Conservation (phyloP, 2,888 invertebrate species). For the Eumacrocentrus americanus region DNA sequence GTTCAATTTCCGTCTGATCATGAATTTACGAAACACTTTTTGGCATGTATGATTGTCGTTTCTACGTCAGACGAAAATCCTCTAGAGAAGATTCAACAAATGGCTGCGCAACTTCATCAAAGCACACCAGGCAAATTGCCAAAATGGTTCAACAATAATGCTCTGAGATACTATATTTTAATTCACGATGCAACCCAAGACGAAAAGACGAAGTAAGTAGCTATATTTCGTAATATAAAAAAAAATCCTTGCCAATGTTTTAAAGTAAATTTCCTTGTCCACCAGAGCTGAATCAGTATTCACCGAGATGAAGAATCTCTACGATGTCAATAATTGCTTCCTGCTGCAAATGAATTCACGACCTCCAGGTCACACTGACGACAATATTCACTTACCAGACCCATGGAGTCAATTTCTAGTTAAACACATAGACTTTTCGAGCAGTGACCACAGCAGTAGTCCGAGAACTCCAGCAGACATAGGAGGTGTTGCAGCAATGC, state of each 20-base stretch:
- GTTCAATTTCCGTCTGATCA: slow-evolving; percentile 91
- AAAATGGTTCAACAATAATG: slow-evolving; percentile 81
- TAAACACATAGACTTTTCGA: slow-evolving; percentile 60
- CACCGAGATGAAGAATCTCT: slow-evolving; percentile 84
- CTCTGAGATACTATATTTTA: slow-evolving; percentile 87
- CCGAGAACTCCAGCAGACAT: slow-evolving; percentile 67
- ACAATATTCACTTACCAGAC: slow-evolving; percentile 72
- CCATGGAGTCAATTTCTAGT: slow-evolving; percentile 84
- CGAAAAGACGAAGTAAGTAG: slow-evolving; percentile 75
- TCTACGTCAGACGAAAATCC: slow-evolving; percentile 78
- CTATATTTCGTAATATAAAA: slow-evolving; percentile 37
- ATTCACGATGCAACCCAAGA: slow-evolving; percentile 81
- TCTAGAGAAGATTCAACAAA: slow-evolving; percentile 78
- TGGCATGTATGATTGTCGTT: slow-evolving; percentile 81
- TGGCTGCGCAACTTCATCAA: slow-evolving; percentile 82
- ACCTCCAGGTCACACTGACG: slow-evolving; percentile 64
- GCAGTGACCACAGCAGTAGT: slow-evolving; percentile 64
- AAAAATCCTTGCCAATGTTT: slow-evolving; percentile 38
- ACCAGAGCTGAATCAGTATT: slow-evolving; percentile 81
- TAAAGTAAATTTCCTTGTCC: slow-evolving; percentile 25
- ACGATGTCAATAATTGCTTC: slow-evolving; percentile 87
- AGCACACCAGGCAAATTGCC: slow-evolving; percentile 80
- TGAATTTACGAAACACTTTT: slow-evolving; percentile 91
- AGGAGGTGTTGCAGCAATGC: slow-evolving; percentile 61
- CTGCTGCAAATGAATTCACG: slow-evolving; percentile 89